phyloP scores from a whole-genome alignment of 2,888 invertebrate genomes.

The Cosmopolites sordidus region DNA sequence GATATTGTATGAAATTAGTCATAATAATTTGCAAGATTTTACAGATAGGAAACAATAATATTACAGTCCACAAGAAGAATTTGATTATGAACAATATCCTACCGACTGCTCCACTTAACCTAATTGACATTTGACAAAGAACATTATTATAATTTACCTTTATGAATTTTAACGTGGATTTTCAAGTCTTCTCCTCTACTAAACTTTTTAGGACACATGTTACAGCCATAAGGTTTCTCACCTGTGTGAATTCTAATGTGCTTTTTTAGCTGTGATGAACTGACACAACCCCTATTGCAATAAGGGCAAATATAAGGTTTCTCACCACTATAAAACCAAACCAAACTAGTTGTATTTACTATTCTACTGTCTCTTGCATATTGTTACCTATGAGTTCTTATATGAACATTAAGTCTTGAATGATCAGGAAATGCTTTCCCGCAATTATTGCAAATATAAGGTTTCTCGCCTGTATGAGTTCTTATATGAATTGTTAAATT shows the following conservation, averaged over 20 bases:
- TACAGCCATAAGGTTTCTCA: slow-evolving; percentile 49
- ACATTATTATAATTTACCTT: slow-evolving; percentile 30
- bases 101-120: too few species aligned
- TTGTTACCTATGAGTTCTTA: slow-evolving; percentile 43
- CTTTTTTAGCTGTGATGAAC: slow-evolving; percentile 48
- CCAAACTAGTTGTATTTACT: too few species aligned
- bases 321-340: slow-evolving; percentile 44
- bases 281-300: slow-evolving; percentile 45
- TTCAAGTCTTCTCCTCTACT: slow-evolving; percentile 45
- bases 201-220: slow-evolving; percentile 44
- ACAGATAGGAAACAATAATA: too few species aligned
- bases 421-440: slow-evolving; percentile 52
- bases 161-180: slow-evolving; percentile 46
- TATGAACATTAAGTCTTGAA: slow-evolving; percentile 51
- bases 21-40: too few species aligned
- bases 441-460: slow-evolving; percentile 47
- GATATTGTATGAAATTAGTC: too few species aligned
- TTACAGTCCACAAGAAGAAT: too few species aligned
- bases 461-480: slow-evolving; percentile 43
- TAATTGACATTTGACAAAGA: background rate
- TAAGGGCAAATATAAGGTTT: slow-evolving; percentile 47
- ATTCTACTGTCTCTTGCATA: too few species aligned
- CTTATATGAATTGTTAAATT: slow-evolving; percentile 46
- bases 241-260: slow-evolving; percentile 51
- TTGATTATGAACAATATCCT: too few species aligned